Base-by-base conservation (phyloP, 2,797 vertebrate genomes). In the Mormyrops attenuatus region DNA sequence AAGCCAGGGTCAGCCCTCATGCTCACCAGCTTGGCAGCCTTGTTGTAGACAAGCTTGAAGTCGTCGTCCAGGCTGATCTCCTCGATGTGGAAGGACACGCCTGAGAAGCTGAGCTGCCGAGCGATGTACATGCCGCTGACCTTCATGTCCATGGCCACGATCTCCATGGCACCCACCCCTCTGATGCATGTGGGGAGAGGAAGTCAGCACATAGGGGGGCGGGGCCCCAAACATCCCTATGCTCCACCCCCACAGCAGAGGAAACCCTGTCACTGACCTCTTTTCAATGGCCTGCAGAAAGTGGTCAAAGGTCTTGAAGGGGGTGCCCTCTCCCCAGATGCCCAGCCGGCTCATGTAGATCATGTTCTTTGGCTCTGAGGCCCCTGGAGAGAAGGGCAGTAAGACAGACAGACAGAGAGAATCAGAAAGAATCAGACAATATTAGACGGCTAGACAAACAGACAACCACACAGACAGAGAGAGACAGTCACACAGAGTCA, bases 121-220 rank as follows among this genome's bases (percentile, higher is more conserved):
- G 99, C 99, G 0, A 99, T 99, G 96, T 99, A 99, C 99, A 99
- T 99, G 90, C 99, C 99, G 1, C 98, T 99, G 93, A 99, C 98
- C 93, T 99, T 99, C 99, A 99, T 99, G 93, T 99, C 99, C 99
- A 99, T 99, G 60, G 99, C 98, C 90, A 99, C 99, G 0, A 99
- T 99, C 94, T 99, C 99, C 99, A 99, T 99, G 0, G 99, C 99
- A 0, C 99, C 99, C 0, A 99, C 98, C 0, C 99, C 98, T 95
- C 99, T 99, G 94, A 11, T 0, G 47, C 22, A 34, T 2, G 20
- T 15, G 15, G n/a, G n/a, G 26, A 52, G 8, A 26, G 30, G 49
- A 30, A 52, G 38, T 69, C 63, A 89, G 69, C 20, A 30, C 38
- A 17, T 5, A 1, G 20, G 2, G 26, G 3, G 44, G 50, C 17